Evolutionary conservation across 92 coral and sea anemone species (phyloP).

Genomic region (Phymanthus crucifer): DNA sequence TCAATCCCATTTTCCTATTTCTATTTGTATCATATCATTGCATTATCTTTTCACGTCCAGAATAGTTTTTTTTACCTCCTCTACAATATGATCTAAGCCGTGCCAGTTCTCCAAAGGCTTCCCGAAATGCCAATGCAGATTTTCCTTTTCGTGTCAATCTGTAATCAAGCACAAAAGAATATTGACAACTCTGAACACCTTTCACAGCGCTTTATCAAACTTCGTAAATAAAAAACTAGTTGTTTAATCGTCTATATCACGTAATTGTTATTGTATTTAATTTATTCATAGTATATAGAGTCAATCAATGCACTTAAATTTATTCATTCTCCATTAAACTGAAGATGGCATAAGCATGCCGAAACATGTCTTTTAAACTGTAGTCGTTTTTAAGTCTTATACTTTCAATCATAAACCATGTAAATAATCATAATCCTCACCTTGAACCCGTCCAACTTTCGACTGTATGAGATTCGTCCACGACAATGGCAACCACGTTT

Average conservation of each 20-base stretch:
- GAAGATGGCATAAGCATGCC: no score
- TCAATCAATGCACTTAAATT: no score
- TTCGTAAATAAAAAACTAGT: not conserved
- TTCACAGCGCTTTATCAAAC: not conserved
- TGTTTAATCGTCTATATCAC: not conserved
- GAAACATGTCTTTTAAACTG: no score
- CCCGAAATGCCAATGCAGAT: slow-evolving; percentile 5
- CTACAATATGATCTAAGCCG: not conserved
- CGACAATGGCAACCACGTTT: not conserved
- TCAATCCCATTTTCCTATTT: no score
- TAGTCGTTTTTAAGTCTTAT: no score
- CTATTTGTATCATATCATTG: not conserved
- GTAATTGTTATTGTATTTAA: no score
- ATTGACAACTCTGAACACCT: not conserved
- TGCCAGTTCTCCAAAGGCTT: slow-evolving; percentile 6
- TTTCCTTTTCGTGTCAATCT: not conserved
- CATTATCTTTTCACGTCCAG: no score
- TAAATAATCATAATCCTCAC: not conserved
- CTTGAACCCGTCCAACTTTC: slow-evolving; percentile 6
- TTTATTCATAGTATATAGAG: no score
- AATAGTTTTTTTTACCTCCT: not conserved
- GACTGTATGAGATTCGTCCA: slow-evolving; percentile 15
- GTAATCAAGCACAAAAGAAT: not conserved
- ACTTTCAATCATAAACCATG: no score
- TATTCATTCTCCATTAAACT: no score